Evolutionary conservation across 1,140 invertebrate species (phyloP).

Genomic region (Cyclina sinensis): DNA sequence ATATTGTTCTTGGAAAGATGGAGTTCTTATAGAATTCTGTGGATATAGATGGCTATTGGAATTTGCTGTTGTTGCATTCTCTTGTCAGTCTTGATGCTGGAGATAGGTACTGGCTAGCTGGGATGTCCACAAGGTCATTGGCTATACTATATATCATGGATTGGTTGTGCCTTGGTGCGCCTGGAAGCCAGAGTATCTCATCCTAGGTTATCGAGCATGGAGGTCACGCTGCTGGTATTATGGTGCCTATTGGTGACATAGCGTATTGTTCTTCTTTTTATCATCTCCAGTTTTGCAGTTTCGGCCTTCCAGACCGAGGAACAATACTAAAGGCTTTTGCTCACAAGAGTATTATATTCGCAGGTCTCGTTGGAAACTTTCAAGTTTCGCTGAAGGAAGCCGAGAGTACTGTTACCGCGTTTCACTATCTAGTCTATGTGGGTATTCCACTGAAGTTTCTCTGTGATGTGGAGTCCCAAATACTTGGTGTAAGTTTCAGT

Average conservation of each 20-base stretch:
- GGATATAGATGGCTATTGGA: not conserved
- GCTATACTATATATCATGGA: too few relatives aligned
- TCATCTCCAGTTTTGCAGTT: too few relatives aligned
- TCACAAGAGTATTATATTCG: not conserved
- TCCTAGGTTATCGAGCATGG: not conserved
- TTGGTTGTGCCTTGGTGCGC: not conserved
- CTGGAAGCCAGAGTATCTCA: slow-evolving; percentile 13
- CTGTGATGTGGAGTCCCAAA: slow-evolving; percentile 7
- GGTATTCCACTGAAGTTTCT: too few relatives aligned
- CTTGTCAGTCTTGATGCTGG: not conserved
- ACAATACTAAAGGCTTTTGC: not conserved
- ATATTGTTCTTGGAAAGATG: not conserved
- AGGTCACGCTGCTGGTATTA: slow-evolving; percentile 23
- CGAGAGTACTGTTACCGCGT: slow-evolving; percentile 1
- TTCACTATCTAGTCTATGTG: slow-evolving; percentile 1
- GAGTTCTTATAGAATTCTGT: not conserved
- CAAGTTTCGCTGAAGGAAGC: slow-evolving; percentile 56
- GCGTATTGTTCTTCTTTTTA: too few relatives aligned
- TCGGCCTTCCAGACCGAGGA: not conserved
- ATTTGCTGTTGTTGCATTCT: not conserved
- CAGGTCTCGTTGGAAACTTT: too few relatives aligned
- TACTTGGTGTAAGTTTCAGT: not conserved
- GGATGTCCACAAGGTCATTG: slow-evolving; percentile 8
- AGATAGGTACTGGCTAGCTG: not conserved
- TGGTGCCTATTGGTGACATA: not conserved